These are phyloP conservation scores for Lamprotornis superbus DNA, from an alignment of 2,113 vertebrate genomes.

Conservation along the genomic window DNA sequence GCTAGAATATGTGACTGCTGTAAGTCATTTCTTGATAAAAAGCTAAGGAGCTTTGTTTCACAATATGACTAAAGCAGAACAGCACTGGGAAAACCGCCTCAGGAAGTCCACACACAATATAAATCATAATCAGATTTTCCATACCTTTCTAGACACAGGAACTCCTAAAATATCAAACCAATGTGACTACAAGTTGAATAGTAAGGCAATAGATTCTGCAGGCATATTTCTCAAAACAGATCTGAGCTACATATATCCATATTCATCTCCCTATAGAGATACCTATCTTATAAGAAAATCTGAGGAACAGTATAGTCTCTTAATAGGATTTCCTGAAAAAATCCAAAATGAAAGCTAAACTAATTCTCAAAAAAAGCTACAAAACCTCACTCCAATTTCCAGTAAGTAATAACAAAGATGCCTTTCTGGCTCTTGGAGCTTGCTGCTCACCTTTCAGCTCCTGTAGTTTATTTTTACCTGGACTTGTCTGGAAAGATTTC, in stretches of 20 bases:
- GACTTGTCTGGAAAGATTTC: background rate
- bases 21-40: constrained; percentile 44
- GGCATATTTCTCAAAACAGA: background rate
- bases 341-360: background rate
- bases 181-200: background rate
- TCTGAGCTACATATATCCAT: background rate
- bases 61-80: constrained; percentile 45
- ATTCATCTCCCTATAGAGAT: background rate
- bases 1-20: background rate
- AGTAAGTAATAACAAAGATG: background rate
- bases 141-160: constrained; percentile 72
- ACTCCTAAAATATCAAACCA: constrained; percentile 73
- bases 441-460: background rate
- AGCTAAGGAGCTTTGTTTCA: constrained; percentile 53
- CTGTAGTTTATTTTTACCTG: background rate
- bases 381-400: background rate
- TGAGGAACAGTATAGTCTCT: background rate
- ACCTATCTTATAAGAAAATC: background rate
- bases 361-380: background rate
- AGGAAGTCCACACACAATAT: constrained; percentile 77
- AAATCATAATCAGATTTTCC: constrained; percentile 71
- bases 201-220: background rate
- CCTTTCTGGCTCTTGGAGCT: background rate
- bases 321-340: background rate
- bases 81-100: constrained; percentile 69